Conservation (phyloP, 2,113 vertebrate species). For the Aldabrachelys gigantea region DNA sequence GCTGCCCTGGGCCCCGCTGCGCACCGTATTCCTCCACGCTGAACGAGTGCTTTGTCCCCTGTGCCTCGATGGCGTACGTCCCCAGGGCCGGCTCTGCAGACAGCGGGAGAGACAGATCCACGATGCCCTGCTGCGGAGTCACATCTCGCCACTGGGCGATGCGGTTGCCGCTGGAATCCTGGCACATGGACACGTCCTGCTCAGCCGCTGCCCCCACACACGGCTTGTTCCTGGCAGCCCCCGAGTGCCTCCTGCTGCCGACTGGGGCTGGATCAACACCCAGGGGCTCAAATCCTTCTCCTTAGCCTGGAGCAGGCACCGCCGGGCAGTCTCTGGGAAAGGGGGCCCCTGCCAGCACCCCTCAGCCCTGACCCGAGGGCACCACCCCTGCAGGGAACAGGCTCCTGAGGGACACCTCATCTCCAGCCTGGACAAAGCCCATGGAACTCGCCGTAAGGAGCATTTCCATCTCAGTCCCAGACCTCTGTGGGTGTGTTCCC, state of each 20-base stretch:
- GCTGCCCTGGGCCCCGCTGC: rapidly evolving
- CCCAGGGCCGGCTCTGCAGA: constrained; percentile 18
- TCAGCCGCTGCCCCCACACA: background rate
- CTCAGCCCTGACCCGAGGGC: background rate
- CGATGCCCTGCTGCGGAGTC: background rate
- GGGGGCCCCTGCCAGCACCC: background rate
- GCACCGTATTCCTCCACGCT: constrained; percentile 32
- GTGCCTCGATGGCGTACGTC: constrained; percentile 20
- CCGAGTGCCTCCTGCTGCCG: background rate
- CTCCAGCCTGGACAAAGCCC: background rate
- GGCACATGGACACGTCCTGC: rapidly evolving
- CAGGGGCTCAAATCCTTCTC: background rate
- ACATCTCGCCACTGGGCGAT: constrained; percentile 2
- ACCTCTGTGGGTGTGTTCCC: background rate
- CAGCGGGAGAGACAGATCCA: constrained; percentile 40
- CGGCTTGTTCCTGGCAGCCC: background rate
- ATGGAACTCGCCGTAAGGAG: background rate
- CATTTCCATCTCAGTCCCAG: background rate
- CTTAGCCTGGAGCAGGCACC: background rate
- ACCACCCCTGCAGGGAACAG: no score
- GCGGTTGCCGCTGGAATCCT: constrained; percentile 36
- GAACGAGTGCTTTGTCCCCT: background rate
- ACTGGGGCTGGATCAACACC: background rate
- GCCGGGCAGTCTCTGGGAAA: background rate
- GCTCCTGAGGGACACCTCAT: rapidly evolving